A percentile compares a stretch with the other conserved stretches of the same genome.
These are phyloP conservation scores for Camelus bactrianus DNA, from an alignment of 2,113 vertebrate genomes.

Conservation along the genomic window DNA sequence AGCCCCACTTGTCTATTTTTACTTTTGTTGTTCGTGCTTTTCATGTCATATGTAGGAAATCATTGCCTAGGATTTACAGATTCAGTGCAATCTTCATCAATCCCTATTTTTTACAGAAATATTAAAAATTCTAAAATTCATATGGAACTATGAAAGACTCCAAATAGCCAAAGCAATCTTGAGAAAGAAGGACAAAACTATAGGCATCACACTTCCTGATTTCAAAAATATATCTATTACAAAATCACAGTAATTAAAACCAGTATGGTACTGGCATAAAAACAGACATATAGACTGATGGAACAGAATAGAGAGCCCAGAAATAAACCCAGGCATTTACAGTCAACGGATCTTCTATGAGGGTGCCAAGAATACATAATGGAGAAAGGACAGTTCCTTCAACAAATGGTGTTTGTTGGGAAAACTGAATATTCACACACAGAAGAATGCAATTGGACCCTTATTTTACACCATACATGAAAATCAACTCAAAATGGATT, in stretches of 20 bases:
- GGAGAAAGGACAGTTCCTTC: background rate
- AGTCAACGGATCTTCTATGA: slow-evolving; percentile 10
- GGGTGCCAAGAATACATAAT: background rate
- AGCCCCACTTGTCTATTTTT: background rate
- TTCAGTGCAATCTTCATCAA: background rate
- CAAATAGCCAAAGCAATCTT: background rate
- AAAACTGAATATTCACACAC: background rate
- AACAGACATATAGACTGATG: background rate
- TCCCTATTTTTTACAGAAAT: background rate
- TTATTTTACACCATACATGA: background rate
- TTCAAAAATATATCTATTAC: background rate
- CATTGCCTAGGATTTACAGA: slow-evolving; percentile 25
- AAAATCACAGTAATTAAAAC: background rate
- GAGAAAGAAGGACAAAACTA: background rate
- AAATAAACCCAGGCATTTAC: background rate
- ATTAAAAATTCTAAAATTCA: background rate
- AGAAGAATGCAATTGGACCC: background rate
- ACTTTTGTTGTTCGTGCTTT: background rate
- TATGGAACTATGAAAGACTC: background rate
- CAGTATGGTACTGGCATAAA: background rate
- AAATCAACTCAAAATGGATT: background rate
- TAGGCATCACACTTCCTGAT: background rate
- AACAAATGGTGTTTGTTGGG: background rate
- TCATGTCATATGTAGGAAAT: background rate
- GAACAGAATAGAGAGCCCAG: background rate